Evolutionary conservation across 1,140 invertebrate genomes (phyloP).

Genomic region (Microplitis demolitor): DNA sequence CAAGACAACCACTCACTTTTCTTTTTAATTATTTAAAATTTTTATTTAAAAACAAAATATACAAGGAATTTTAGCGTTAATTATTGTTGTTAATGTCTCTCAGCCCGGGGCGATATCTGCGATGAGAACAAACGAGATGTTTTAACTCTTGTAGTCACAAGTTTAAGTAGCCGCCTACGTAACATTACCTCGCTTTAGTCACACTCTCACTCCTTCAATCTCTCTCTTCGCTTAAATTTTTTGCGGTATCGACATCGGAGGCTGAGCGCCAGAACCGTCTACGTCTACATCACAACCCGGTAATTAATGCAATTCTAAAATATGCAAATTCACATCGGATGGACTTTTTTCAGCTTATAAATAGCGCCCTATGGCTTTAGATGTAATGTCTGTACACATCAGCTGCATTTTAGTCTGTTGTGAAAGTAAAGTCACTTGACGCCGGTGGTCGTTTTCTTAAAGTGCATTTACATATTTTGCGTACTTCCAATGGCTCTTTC

Average conservation of each 20-base stretch:
- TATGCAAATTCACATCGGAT: conserved; percentile 33
- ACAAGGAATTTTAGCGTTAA: neutral
- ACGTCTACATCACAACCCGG: neutral
- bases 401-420: too few relatives aligned
- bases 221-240: conserved; percentile 21
- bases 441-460: conserved; percentile 29
- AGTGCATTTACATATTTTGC: conserved; percentile 29
- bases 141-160: neutral
- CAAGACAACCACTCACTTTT: neutral
- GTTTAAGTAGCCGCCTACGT: conserved; percentile 4
- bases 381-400: too few relatives aligned
- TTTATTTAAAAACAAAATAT: neutral
- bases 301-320: conserved; percentile 40
- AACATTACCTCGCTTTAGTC: neutral
- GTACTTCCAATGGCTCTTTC: neutral
- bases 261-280: conserved; percentile 4
- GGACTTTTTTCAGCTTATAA: conserved; percentile 6
- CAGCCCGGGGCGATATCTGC: neutral
- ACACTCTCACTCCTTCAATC: neutral
- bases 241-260: conserved; percentile 32
- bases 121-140: neutral
- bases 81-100: neutral
- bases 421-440: conserved; percentile 10
- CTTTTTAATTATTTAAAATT: neutral
- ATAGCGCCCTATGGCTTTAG: too few relatives aligned